These are phyloP conservation scores for Conchocele bisecta DNA, from an alignment of 2,888 invertebrate species.

Conservation along the genomic window DNA sequence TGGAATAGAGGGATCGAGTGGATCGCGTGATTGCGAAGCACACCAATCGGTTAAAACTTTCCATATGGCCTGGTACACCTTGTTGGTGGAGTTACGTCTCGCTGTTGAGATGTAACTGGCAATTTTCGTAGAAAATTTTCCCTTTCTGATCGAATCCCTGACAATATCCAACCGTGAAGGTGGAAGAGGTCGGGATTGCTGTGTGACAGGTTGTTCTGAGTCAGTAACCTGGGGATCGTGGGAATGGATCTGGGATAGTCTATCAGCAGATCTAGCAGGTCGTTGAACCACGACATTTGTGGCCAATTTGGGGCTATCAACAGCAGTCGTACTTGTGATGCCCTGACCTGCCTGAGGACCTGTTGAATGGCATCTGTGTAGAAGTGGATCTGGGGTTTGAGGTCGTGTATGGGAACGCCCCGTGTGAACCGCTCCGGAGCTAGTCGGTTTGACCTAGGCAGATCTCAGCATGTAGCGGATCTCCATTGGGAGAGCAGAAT, in stretches of 20 bases:
- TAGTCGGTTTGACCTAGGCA: too few relatives aligned
- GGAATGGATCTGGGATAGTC: not conserved
- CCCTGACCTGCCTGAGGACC: too few relatives aligned
- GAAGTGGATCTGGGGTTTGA: too few relatives aligned
- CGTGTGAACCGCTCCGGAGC: too few relatives aligned
- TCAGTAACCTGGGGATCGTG: not conserved
- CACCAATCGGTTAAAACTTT: not conserved
- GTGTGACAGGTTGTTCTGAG: not conserved
- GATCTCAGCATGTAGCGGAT: too few relatives aligned
- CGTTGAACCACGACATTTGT: not conserved
- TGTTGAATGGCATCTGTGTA: too few relatives aligned
- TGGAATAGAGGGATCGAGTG: not conserved
- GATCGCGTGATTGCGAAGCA: not conserved
- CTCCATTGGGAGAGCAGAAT: too few relatives aligned
- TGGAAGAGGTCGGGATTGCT: not conserved
- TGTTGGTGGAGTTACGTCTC: not conserved
- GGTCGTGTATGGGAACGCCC: too few relatives aligned
- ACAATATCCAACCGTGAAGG: conserved; percentile 7
- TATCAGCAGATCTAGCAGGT: not conserved
- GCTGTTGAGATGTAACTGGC: not conserved
- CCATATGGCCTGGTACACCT: conserved; percentile 1
- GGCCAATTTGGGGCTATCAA: not conserved
- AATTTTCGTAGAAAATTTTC: not conserved
- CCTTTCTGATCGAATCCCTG: not conserved
- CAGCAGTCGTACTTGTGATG: too few relatives aligned